Conservation (phyloP, 1,140 invertebrate species). For the Aplysia californica region DNA sequence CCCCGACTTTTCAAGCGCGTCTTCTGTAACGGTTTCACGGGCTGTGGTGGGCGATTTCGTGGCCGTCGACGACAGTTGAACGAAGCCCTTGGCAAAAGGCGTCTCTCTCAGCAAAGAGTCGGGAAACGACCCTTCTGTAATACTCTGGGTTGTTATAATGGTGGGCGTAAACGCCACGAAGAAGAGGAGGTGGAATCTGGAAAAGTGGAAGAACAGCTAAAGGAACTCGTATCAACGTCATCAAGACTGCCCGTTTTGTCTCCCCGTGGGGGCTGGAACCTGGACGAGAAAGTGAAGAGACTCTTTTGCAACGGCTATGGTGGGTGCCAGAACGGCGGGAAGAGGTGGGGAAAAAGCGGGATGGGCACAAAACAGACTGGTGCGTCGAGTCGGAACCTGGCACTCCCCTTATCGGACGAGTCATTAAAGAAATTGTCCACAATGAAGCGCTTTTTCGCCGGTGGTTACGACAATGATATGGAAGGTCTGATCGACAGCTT, state of each 20-base stretch:
- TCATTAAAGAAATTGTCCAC: neutral
- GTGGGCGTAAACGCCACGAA: constrained; percentile 18
- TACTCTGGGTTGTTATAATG: constrained; percentile 33
- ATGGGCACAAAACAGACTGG: neutral
- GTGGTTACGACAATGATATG: neutral
- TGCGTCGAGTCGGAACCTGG: neutral
- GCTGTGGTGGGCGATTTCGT: constrained; percentile 36
- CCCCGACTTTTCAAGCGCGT: constrained; percentile 29
- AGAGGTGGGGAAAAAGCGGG: neutral
- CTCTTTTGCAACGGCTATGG: constrained; percentile 41
- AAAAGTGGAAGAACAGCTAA: too few species aligned
- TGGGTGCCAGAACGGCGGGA: constrained; percentile 28
- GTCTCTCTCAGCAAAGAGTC: neutral
- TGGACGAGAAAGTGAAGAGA: constrained; percentile 29
- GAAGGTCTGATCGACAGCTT: neutral
- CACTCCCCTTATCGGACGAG: neutral
- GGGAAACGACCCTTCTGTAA: constrained; percentile 41
- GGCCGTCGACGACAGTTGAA: neutral
- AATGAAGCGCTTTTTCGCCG: neutral
- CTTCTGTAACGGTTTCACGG: constrained; percentile 41
- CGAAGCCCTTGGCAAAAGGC: neutral
- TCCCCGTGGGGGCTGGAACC: too few species aligned
- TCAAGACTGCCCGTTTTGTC: too few species aligned
- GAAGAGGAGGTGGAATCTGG: too few species aligned
- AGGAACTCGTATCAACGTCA: too few species aligned